A percentile compares a stretch with the other conserved stretches of the same genome.
phyloP scores from a whole-genome alignment of 1,140 invertebrate genomes.

The Diploscapter pachys region DNA sequence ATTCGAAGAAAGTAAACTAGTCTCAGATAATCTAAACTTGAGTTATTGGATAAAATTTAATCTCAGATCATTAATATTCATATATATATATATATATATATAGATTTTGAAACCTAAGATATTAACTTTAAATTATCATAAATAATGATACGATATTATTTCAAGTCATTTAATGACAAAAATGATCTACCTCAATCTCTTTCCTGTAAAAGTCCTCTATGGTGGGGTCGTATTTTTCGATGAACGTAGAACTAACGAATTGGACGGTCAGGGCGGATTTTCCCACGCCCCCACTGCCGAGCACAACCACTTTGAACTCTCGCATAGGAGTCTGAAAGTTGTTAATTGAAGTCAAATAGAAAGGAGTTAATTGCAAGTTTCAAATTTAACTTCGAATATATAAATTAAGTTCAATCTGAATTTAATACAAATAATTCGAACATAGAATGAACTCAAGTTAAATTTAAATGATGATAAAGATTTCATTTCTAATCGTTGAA shows the following conservation, averaged over 20 bases:
- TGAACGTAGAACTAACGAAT: constrained; percentile 85
- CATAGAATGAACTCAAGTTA: too few relatives aligned
- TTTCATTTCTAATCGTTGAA: too few relatives aligned
- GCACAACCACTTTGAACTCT: constrained; percentile 59
- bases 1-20: too few relatives aligned
- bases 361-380: too few relatives aligned
- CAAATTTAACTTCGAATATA: too few relatives aligned
- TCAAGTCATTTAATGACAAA: too few relatives aligned
- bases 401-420: too few relatives aligned
- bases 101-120: not conserved
- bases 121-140: too few relatives aligned
- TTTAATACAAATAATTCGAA: too few relatives aligned
- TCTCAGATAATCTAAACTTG: not conserved
- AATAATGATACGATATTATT: too few relatives aligned
- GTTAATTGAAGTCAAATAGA: too few relatives aligned
- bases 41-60: not conserved
- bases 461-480: too few relatives aligned
- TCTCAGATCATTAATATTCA: not conserved
- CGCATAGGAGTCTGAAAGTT: constrained; percentile 37
- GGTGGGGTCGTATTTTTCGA: constrained; percentile 99
- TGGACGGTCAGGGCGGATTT: constrained; percentile 75
- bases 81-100: not conserved
- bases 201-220: constrained; percentile 99
- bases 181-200: constrained; percentile 62
- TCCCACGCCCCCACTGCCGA: constrained; percentile 44